Evolutionary conservation across 2,113 vertebrate species (phyloP).

Genomic region (Lanius ludovicianus): DNA sequence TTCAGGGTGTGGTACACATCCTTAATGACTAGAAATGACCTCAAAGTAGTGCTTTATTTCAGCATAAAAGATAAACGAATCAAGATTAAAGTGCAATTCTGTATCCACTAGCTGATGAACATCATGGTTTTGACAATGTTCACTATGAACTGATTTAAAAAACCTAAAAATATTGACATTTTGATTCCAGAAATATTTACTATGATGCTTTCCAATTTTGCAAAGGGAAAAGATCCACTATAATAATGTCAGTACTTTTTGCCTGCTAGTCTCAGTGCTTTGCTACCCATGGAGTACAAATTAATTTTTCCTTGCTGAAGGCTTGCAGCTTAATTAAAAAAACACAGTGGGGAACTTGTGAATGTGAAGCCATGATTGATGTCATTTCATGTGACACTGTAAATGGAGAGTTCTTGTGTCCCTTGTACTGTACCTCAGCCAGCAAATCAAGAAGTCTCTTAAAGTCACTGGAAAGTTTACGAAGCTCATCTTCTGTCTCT

Average conservation of each 20-base stretch:
- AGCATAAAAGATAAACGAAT: neutral
- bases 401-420: neutral
- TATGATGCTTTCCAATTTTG: neutral
- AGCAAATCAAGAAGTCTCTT: slow-evolving; percentile 76
- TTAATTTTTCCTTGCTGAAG: neutral
- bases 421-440: slow-evolving; percentile 79
- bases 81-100: neutral
- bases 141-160: neutral
- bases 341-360: neutral
- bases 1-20: neutral
- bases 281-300: neutral
- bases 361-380: neutral
- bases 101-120: neutral
- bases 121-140: neutral
- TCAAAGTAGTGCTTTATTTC: neutral
- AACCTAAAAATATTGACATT: neutral
- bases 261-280: neutral
- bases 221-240: neutral
- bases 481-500: slow-evolving; percentile 80
- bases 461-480: slow-evolving; percentile 81
- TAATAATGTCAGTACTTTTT: neutral
- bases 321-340: slow-evolving; percentile 1
- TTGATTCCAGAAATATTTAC: neutral
- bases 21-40: neutral
- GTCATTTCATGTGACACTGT: neutral